These are phyloP conservation scores for Drosophila kepulauana DNA, from an alignment of 1,140 invertebrate species.

Conservation along the genomic window DNA sequence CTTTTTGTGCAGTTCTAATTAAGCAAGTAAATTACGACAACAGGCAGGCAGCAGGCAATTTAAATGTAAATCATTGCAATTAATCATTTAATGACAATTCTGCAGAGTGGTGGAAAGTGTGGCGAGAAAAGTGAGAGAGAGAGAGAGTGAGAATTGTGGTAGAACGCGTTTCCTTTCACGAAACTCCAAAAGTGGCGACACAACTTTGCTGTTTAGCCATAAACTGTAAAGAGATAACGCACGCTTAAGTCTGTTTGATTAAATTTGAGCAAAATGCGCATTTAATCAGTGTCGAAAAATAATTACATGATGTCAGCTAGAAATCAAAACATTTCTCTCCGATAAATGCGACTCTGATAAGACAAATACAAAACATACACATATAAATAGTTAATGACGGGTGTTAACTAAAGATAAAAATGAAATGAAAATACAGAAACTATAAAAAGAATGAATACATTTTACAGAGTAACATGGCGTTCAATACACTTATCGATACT, in stretches of 20 bases:
- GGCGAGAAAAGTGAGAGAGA: not conserved
- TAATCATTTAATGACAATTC: slow-evolving; percentile 56
- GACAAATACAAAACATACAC: not conserved
- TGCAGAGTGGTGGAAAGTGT: slow-evolving; percentile 64
- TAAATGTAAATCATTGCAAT: slow-evolving; percentile 53
- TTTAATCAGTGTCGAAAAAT: slow-evolving; percentile 64
- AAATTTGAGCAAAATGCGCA: slow-evolving; percentile 25
- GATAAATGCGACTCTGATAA: slow-evolving; percentile 18
- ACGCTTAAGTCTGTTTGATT: not conserved
- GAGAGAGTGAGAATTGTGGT: slow-evolving; percentile 1
- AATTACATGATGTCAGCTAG: slow-evolving; percentile 71
- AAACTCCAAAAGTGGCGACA: slow-evolving; percentile 19
- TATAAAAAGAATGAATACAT: too few relatives aligned
- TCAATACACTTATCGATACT: not conserved
- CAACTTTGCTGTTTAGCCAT: slow-evolving; percentile 19
- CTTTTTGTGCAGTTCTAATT: slow-evolving; percentile 36
- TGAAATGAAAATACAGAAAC: not conserved
- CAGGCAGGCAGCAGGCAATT: slow-evolving; percentile 30
- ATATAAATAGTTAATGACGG: slow-evolving; percentile 14
- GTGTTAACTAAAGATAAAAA: slow-evolving; percentile 10
- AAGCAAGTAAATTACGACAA: slow-evolving; percentile 39
- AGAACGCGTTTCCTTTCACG: slow-evolving; percentile 65
- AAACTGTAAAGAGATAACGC: not conserved
- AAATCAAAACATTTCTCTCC: slow-evolving; percentile 43
- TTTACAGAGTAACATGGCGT: slow-evolving; percentile 3